A percentile compares a stretch with the other conserved stretches of the same genome.
phyloP scores from a whole-genome alignment of 2,888 invertebrate species.

The Scaptomyza caliginosa region DNA sequence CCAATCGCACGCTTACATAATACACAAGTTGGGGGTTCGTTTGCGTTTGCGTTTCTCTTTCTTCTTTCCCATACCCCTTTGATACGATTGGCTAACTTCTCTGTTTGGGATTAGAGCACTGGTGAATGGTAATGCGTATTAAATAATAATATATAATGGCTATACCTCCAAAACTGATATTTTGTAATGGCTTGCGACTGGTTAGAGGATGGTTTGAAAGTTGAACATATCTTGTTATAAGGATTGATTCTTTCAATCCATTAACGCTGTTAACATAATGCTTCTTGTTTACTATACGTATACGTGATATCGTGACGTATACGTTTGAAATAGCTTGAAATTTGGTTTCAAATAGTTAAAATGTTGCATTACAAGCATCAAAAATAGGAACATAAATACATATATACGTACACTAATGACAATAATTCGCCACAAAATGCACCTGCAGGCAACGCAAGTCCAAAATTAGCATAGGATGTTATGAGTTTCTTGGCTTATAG shows the following conservation, averaged over 20 bases:
- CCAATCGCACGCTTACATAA: not conserved
- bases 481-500: slow-evolving; percentile 28
- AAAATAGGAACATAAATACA: slow-evolving; percentile 28
- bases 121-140: not conserved
- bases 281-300: slow-evolving; percentile 33
- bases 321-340: slow-evolving; percentile 55
- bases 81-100: not conserved
- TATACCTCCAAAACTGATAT: not conserved
- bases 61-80: too few species aligned
- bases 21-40: not conserved
- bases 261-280: slow-evolving; percentile 24
- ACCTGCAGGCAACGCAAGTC: slow-evolving; percentile 71
- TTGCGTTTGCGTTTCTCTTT: not conserved
- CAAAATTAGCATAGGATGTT: slow-evolving; percentile 50
- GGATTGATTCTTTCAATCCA: too few species aligned
- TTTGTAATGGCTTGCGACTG: not conserved
- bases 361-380: slow-evolving; percentile 23
- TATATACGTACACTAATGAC: slow-evolving; percentile 67
- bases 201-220: not conserved
- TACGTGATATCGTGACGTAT: slow-evolving; percentile 55
- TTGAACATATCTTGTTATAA: too few species aligned
- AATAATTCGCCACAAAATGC: slow-evolving; percentile 77
- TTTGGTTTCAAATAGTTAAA: slow-evolving; percentile 32
- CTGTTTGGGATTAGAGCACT: not conserved
- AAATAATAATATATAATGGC: not conserved